Evolutionary conservation across 2,797 vertebrate genomes (phyloP), one percentile per base, ranked within the genome.

Genomic region (Siniperca undulata): DNA sequence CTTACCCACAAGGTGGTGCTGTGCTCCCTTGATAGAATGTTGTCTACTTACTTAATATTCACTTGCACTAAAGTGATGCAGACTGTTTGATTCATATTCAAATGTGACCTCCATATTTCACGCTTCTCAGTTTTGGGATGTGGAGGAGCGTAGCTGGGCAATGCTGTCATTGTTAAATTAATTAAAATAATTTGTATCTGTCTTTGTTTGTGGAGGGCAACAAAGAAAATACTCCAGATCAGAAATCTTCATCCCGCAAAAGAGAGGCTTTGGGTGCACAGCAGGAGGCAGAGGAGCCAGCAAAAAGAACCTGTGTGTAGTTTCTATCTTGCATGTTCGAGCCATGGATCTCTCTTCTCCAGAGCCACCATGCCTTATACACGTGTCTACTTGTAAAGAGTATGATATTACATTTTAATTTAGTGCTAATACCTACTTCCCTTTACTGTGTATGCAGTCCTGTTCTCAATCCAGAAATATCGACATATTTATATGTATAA

Each of bases 291-390:
- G 87, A 89, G 48, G 82, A 91, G 20, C 55, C 90, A 36, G 46
- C 87, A 42, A 96, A 96, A 84, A 95, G 70, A 87, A 74, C 70
- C 10, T 86, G 91, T 66, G 1, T 88, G 20, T 96, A 95, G 77
- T 77, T 81, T 75, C 12, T 42, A 3, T 56, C 20, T 50, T 5
- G 6, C 38, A 44, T 56, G 5, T 77, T 66, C 2, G 30, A 48
- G 22, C 38, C 56, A 40, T 38, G 34, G 7, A 3, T 61, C 13
- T 27, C 10, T 52, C 19, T 34, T 70, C 42, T 61, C 9, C 13
- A 16, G 7, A 72, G 50, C 40, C 10, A 58, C n/a, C 30, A 27
- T 60, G 24, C n/a, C 5, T 27, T 22, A 19, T 2, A 48, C 30
- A 71, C 16, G 22, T 78, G 0, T 55, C 7, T 30, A 8, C 3